Conservation (phyloP, 2,113 vertebrate genomes). For the Dryoscopus gambensis region DNA sequence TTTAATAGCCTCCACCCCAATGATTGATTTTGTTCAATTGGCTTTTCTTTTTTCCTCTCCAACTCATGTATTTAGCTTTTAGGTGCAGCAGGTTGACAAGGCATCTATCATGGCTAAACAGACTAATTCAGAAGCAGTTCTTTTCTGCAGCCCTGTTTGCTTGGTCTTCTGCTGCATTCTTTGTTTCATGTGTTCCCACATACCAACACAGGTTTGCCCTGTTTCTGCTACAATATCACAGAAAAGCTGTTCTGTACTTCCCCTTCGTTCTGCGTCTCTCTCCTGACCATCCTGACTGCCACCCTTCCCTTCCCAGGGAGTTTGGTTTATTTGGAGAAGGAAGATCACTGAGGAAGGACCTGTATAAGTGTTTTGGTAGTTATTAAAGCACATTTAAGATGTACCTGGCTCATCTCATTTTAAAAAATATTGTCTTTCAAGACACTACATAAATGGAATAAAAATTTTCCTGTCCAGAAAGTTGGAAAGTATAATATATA, state of each 20-base stretch:
- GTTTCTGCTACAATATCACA: background rate
- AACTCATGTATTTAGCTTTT: conserved; percentile 54
- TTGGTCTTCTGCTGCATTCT: background rate
- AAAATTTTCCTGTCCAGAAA: background rate
- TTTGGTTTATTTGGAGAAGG: background rate
- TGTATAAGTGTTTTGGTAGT: rapidly evolving
- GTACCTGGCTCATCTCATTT: background rate
- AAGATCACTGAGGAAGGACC: background rate
- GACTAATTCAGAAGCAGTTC: conserved; percentile 37
- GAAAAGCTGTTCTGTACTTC: background rate
- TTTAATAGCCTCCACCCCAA: conserved; percentile 44
- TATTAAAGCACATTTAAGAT: background rate
- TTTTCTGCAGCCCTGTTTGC: background rate
- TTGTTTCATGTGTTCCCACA: background rate
- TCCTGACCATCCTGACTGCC: background rate
- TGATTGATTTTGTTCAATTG: conserved; percentile 48
- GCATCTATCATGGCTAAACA: conserved; percentile 55
- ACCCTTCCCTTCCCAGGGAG: background rate
- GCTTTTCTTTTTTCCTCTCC: background rate
- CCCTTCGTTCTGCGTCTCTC: background rate
- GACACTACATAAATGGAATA: background rate
- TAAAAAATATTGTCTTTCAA: background rate
- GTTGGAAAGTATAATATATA: background rate
- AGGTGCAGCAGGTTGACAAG: conserved; percentile 39
- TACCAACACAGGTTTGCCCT: background rate